phyloP scores from a whole-genome alignment of 2,797 vertebrate genomes.

The Cryptoprocta ferox region DNA sequence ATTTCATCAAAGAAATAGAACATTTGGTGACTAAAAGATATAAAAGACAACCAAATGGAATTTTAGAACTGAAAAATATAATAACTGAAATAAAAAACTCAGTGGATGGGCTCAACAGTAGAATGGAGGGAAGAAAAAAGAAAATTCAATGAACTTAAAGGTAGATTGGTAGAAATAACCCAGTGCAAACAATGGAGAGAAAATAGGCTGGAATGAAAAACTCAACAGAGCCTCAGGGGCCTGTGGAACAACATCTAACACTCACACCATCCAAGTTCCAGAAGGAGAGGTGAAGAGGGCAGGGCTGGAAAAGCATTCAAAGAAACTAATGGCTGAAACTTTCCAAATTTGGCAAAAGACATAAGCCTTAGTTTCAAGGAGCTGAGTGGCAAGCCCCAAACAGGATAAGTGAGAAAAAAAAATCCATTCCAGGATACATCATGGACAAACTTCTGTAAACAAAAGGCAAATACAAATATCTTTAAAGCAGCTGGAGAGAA shows the following conservation, averaged over 20 bases:
- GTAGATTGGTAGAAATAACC: neutral
- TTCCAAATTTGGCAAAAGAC: neutral
- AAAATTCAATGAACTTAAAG: neutral
- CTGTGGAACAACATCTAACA: neutral
- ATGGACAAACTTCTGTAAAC: neutral
- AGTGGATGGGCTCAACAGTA: neutral
- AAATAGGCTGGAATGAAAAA: neutral
- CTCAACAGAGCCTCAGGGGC: neutral
- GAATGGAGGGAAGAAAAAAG: neutral
- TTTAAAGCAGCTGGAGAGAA: neutral
- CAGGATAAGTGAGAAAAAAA: neutral
- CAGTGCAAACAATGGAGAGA: neutral
- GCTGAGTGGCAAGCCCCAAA: neutral
- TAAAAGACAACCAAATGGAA: neutral
- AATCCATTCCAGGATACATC: neutral
- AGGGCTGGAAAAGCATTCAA: neutral
- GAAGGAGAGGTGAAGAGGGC: neutral
- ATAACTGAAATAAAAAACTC: neutral
- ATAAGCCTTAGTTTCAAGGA: neutral
- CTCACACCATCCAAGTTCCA: neutral
- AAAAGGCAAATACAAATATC: neutral
- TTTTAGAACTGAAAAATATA: slow-evolving; percentile 45
- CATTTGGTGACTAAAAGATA: neutral
- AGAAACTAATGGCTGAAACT: neutral
- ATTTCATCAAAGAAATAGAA: slow-evolving; percentile 10